Evolutionary conservation across 2,113 vertebrate genomes (phyloP), one percentile per base, ranked within the genome.

Genomic region (Oophaga pumilio): DNA sequence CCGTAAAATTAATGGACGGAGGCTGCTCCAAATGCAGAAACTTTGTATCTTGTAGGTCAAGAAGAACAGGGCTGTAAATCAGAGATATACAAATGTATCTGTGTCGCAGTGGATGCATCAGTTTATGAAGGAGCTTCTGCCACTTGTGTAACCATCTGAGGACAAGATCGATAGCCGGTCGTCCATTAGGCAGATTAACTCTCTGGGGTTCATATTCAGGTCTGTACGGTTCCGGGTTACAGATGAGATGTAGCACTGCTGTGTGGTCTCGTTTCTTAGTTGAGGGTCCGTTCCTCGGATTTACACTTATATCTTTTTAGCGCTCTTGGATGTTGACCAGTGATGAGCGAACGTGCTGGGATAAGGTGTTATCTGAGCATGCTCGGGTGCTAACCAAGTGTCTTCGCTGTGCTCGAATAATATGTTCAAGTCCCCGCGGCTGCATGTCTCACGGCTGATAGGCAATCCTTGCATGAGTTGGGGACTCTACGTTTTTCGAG

Each of bases 11-110:
- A 86, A 86, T 86, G 84, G 84, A 77, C 84, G 78, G 84, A 79
- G 62, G 60, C 85, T 77, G 74, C 82, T 74, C 59, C 74, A 24
- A 78, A 77, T 77, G 84, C 73, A 86, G 59, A 86, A 64, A 86
- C 84, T 77, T 86, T 66, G 84, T 77, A 52, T 86, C 73, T 66
- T 86, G 84, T 86, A 86, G 84, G 84, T 86, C 84, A 86, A 66
- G 84, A 86, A 86, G 73, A 76, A 66, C 26, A 74, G 56, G 14
- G 57, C 15, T 57, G 74, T 86, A 79, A 86, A 86, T 86, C 76
- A 86, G 11, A 13, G 33, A 26, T 56, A 24, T 57, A 57, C 43
- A 62, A 79, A 33, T 69, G 52, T 68, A 43, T 66, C 84, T 68
- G 62, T 82, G 64, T 85, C 33, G 1, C 14, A 24, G 43, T 22